Base-by-base conservation (phyloP, 1,140 invertebrate species). In the Tribolium madens region DNA sequence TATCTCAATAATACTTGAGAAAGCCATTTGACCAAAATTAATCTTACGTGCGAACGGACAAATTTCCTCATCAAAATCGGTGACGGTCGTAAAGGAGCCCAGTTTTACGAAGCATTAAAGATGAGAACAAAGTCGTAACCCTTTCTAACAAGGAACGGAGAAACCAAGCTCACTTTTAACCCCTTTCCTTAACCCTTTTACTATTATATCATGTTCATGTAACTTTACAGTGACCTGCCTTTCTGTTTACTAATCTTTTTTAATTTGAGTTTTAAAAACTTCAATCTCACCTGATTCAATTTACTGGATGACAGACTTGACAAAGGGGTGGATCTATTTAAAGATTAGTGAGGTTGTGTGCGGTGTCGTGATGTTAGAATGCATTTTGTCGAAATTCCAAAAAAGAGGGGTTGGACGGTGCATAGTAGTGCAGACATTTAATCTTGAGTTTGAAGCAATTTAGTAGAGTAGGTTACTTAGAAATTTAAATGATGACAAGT, bases 111-210 rank as follows among this genome's bases (percentile, higher is more conserved):
- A 76, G 75, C 75, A 76, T 76, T 76, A 76, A 76, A 76, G 75
- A 76, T 76, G 75, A 76, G 75, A 76, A 76, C 75, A 76, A 70
- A 71, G 75, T 76, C 75, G 75, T 76, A 76, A 76, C 75, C 64
- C 75, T 76, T 76, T 76, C 31, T 57, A 47, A 76, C 53, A 74
- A 74, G 72, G 36, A 64, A 71, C 68, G 10, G 18, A 71, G 64
- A 36, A 36, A 71, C 68, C 68, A 46, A 50, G 15, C 68, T 71
- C 47, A 48, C 68, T 71, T 71, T 50, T 71, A 48, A 71, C 68
- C 68, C 68, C 47, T 71, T 52, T 71, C 47, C 68, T 47, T 47
- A 47, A 48, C 47, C 42, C 68, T 46, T 18, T 48, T 47, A 48
- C 36, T 50, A 47, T 47, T 71, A 71, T 33, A 47, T 46, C 42